phyloP scores from a whole-genome alignment of 2,113 vertebrate species.

The Columbina picui region DNA sequence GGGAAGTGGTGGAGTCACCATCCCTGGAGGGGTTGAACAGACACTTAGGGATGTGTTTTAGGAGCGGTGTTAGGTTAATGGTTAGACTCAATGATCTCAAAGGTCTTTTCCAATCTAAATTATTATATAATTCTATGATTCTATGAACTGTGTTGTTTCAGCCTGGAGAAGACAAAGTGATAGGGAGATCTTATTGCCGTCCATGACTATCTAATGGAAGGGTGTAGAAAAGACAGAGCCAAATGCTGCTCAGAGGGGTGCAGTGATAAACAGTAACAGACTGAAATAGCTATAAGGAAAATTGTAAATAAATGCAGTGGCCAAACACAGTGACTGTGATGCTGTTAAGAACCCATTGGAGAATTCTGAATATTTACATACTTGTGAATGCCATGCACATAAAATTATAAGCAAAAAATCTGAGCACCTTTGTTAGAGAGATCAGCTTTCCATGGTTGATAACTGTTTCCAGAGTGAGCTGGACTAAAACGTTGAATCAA shows the following conservation, averaged over 20 bases:
- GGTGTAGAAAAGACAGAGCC: neutral
- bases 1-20: too few species aligned
- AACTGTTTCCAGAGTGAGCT: neutral
- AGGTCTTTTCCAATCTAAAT: too few species aligned
- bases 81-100: too few species aligned
- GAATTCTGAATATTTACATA: neutral
- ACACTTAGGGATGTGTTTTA: too few species aligned
- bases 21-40: too few species aligned
- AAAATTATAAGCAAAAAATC: neutral
- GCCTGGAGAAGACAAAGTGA: neutral
- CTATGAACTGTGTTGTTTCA: neutral
- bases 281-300: neutral
- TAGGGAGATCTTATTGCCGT: neutral
- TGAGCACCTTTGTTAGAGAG: neutral
- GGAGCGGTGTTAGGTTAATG: too few species aligned
- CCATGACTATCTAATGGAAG: neutral
- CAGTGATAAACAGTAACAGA: neutral
- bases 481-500: neutral
- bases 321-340: neutral
- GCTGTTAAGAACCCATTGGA: neutral
- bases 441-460: neutral
- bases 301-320: neutral
- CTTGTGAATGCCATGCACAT: neutral
- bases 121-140: too few species aligned
- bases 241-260: neutral